Conservation (phyloP, 1,140 invertebrate genomes). For the Rhyacophila brunnea region DNA sequence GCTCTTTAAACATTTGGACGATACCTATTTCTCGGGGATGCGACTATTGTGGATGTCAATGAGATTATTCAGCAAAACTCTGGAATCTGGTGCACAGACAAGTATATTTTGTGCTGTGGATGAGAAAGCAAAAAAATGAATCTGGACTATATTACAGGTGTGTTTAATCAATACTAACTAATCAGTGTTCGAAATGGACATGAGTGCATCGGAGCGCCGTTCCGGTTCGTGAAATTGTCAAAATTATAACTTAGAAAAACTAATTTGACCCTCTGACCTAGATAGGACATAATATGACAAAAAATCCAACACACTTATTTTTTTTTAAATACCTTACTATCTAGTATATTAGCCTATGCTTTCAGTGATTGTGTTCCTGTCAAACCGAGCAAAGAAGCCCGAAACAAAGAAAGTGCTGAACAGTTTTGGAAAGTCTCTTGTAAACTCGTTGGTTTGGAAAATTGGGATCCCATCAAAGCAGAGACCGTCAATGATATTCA, state of each 20-base stretch:
- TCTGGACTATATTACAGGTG: slow-evolving; percentile 65
- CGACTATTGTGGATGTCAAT: slow-evolving; percentile 59
- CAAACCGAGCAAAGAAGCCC: slow-evolving; percentile 46
- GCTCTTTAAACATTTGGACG: slow-evolving; percentile 64
- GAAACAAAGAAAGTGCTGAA: slow-evolving; percentile 57
- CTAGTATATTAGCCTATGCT: too few species aligned
- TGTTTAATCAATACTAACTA: too few species aligned
- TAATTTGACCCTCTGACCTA: too few species aligned
- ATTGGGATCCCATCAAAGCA: slow-evolving; percentile 42
- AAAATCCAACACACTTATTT: too few species aligned
- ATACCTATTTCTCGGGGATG: slow-evolving; percentile 44
- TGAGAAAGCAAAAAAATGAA: slow-evolving; percentile 59
- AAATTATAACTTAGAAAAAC: too few species aligned
- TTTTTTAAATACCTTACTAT: too few species aligned
- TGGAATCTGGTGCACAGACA: slow-evolving; percentile 70
- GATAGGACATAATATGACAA: too few species aligned
- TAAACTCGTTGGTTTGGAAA: slow-evolving; percentile 55
- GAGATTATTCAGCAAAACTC: slow-evolving; percentile 70
- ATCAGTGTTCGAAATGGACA: too few species aligned
- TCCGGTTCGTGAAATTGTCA: too few species aligned
- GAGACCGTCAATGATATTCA: background rate
- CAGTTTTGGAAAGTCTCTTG: slow-evolving; percentile 75
- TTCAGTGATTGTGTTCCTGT: slow-evolving; percentile 58
- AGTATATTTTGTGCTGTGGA: slow-evolving; percentile 67
- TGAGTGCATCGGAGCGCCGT: too few species aligned